phyloP scores from a whole-genome alignment of 2,797 vertebrate genomes.

The Centroberyx gerrardi region DNA sequence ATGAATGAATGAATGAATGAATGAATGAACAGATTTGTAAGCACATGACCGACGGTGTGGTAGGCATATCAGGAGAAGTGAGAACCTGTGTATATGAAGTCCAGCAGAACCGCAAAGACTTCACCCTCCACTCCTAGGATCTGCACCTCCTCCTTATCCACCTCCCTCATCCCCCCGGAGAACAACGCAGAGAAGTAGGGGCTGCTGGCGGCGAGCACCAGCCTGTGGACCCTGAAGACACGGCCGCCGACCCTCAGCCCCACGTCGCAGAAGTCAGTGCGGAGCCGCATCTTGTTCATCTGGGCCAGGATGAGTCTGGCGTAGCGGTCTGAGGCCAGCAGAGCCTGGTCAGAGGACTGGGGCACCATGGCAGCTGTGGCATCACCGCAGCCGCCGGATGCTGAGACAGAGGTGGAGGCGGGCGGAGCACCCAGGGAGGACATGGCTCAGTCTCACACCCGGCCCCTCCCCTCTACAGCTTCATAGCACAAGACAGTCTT shows the following conservation, averaged over 20 bases:
- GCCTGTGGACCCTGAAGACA: slow-evolving; percentile 91
- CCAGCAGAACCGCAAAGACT: slow-evolving; percentile 92
- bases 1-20: background rate
- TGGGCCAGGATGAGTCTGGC: slow-evolving; percentile 92
- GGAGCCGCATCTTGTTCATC: slow-evolving; percentile 94
- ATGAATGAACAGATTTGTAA: background rate
- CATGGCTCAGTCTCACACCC: slow-evolving; percentile 64
- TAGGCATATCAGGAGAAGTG: background rate
- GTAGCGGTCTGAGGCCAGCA: slow-evolving; percentile 89
- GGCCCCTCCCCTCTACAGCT: slow-evolving; percentile 35
- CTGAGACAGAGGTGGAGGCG: slow-evolving; percentile 51
- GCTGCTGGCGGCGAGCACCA: slow-evolving; percentile 96
- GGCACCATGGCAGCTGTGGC: slow-evolving; percentile 60
- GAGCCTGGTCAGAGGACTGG: slow-evolving; percentile 70
- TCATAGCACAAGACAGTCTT: slow-evolving; percentile 37
- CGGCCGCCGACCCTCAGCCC: slow-evolving; percentile 89
- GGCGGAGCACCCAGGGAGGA: slow-evolving; percentile 45
- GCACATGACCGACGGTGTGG: background rate
- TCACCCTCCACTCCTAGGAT: slow-evolving; percentile 92
- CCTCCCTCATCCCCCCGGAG: slow-evolving; percentile 93
- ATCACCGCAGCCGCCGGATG: slow-evolving; percentile 45
- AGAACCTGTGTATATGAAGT: slow-evolving; percentile 94
- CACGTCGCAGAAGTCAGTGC: slow-evolving; percentile 93
- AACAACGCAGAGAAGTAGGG: slow-evolving; percentile 96
- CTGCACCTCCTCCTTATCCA: slow-evolving; percentile 91